Percentiles rank a stretch among this genome's conserved stretches.
phyloP scores from a whole-genome alignment of 2,888 invertebrate species.

The Macaria notata region DNA sequence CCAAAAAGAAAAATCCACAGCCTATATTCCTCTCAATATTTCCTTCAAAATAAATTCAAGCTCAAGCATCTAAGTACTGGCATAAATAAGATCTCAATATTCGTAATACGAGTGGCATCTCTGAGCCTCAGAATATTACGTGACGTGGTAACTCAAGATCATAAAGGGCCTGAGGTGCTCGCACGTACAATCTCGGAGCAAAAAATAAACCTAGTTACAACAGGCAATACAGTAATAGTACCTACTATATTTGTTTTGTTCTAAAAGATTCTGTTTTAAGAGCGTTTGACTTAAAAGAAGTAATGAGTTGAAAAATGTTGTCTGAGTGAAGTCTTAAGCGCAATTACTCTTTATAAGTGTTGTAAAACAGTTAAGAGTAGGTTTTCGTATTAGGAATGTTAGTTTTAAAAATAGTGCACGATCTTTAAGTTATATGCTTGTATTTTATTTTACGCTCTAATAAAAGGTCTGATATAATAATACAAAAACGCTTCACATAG shows the following conservation, averaged over 20 bases:
- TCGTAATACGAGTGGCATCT: constrained; percentile 43
- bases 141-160: constrained; percentile 55
- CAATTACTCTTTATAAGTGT: not conserved
- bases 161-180: constrained; percentile 47
- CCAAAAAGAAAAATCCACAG: no score
- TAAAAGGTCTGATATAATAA: no score
- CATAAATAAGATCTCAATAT: constrained; percentile 23
- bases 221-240: constrained; percentile 28
- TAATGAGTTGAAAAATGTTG: not conserved
- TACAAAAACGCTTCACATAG: no score
- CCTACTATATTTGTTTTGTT: constrained; percentile 21
- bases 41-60: not conserved
- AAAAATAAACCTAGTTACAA: constrained; percentile 39
- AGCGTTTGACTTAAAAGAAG: no score
- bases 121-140: constrained; percentile 45
- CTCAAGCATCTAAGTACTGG: not conserved
- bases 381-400: no score
- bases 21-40: no score
- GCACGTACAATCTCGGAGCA: constrained; percentile 40
- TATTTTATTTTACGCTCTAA: no score
- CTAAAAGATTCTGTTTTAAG: constrained; percentile 15
- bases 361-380: no score
- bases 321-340: not conserved
- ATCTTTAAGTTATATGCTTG: no score
- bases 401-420: no score